phyloP scores from a whole-genome alignment of 2,888 invertebrate species.

The Ellobium chinense region DNA sequence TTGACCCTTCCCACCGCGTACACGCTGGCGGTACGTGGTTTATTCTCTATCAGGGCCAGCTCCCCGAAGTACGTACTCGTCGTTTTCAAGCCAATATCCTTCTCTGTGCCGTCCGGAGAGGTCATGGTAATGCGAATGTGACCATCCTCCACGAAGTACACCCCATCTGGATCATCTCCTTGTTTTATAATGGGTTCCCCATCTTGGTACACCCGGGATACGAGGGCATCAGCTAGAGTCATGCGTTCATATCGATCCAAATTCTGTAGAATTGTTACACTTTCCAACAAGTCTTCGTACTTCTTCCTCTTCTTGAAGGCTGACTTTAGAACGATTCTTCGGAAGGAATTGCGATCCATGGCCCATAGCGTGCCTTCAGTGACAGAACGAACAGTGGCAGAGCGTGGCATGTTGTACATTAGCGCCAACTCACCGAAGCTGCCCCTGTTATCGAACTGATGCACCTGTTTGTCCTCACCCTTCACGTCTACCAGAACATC shows the following conservation, averaged over 20 bases:
- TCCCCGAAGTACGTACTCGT: constrained; percentile 95
- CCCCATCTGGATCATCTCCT: constrained; percentile 77
- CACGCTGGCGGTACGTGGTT: constrained; percentile 92
- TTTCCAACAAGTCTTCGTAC: constrained; percentile 76
- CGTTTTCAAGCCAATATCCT: constrained; percentile 83
- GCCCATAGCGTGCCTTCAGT: constrained; percentile 77
- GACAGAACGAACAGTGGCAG: constrained; percentile 76
- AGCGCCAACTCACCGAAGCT: constrained; percentile 79
- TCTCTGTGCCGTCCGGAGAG: constrained; percentile 85
- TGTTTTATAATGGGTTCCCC: constrained; percentile 75
- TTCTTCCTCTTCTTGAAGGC: constrained; percentile 78
- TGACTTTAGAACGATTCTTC: constrained; percentile 77
- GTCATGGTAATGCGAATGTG: constrained; percentile 91
- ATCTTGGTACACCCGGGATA: constrained; percentile 68
- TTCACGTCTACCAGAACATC: constrained; percentile 73
- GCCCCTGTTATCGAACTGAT: constrained; percentile 77
- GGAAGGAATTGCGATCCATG: constrained; percentile 78
- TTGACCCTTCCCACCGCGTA: constrained; percentile 90
- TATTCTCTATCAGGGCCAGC: constrained; percentile 96
- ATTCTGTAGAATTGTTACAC: constrained; percentile 75
- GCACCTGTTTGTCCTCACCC: constrained; percentile 73
- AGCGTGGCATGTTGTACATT: constrained; percentile 79
- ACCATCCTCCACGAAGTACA: constrained; percentile 84
- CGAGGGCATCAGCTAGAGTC: constrained; percentile 78
- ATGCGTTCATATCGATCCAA: constrained; percentile 77